Evolutionary conservation across 2,888 invertebrate genomes (phyloP).

Genomic region (Ormyrus rosae): DNA sequence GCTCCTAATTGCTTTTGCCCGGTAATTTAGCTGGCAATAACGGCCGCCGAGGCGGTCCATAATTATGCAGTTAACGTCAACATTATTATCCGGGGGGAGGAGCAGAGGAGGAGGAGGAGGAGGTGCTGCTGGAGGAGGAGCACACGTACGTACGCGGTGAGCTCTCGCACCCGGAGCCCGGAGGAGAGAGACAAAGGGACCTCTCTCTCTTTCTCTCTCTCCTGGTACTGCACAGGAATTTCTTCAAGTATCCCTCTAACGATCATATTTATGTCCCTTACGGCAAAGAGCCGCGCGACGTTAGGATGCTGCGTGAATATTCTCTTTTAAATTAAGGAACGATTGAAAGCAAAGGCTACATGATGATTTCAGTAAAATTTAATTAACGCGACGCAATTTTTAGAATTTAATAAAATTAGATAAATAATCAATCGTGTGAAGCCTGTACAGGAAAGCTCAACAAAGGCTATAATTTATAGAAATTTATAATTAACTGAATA

Average conservation of each 20-base stretch:
- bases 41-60: constrained; percentile 69
- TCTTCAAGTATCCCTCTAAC: constrained; percentile 16
- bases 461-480: too few species aligned
- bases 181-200: constrained; percentile 5
- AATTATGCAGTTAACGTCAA: constrained; percentile 73
- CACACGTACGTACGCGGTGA: constrained; percentile 19
- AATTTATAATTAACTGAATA: too few species aligned
- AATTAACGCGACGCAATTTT: too few species aligned
- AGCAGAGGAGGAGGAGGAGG: not conserved
- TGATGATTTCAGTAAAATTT: too few species aligned
- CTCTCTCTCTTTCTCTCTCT: not conserved
- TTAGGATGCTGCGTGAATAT: too few species aligned
- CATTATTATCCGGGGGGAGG: constrained; percentile 69
- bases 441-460: too few species aligned
- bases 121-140: not conserved
- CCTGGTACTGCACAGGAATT: constrained; percentile 17
- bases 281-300: too few species aligned
- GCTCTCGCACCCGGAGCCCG: not conserved
- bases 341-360: too few species aligned
- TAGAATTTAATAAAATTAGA: too few species aligned
- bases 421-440: too few species aligned
- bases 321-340: too few species aligned
- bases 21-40: constrained; percentile 71
- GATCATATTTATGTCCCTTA: constrained; percentile 30
- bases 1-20: constrained; percentile 69